Evolutionary conservation across 2,113 vertebrate genomes (phyloP), one percentile per base, ranked within the genome.

Genomic region (Anthoscopus minutus): DNA sequence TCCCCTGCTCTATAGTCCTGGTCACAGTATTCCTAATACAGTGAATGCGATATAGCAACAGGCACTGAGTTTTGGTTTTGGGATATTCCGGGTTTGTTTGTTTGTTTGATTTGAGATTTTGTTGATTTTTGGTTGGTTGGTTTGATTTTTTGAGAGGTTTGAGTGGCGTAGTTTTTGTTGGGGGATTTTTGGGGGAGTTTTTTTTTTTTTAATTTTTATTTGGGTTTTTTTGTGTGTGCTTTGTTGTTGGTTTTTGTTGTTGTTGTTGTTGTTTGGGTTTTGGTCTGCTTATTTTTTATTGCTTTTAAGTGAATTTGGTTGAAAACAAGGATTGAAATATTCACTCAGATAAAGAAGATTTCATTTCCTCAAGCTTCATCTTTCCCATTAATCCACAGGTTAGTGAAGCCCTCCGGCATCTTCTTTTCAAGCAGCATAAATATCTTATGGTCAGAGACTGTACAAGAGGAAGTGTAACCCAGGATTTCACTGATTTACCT

Each of bases 341-440:
- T 4, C 20, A 27, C 4, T 38, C 15, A 27, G 8, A 42, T 24
- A 18, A 61, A 56, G 14, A 42, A 61, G 25, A 48, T 37, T 71
- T 66, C 0, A 27, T 2, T 61, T 69, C 9, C 5, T 37, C 62
- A 70, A 3, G 28, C 27, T 56, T 8, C 0, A 0, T 28, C 2
- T 86, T 71, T 40, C 6, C 5, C 10, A 22, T 2, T 15, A 50
- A 73, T 3, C 6, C 30, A 42, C 5, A 35, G 2, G 2, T 9
- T 81, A 18, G 3, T 66, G 50, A 86, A 83, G 4, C 1, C 70
- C 19, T 58, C 6, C 18, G 35, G 4, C 1, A 7, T 5, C 2
- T 71, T 74, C 14, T 62, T 2, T 66, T 51, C 15, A 70, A 42
- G 23, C 8, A 2, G 6, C 33, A 48, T 3, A 64, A 44, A 67